phyloP scores from a whole-genome alignment of 2,113 vertebrate genomes.

The Illadopsis cleaveri region DNA sequence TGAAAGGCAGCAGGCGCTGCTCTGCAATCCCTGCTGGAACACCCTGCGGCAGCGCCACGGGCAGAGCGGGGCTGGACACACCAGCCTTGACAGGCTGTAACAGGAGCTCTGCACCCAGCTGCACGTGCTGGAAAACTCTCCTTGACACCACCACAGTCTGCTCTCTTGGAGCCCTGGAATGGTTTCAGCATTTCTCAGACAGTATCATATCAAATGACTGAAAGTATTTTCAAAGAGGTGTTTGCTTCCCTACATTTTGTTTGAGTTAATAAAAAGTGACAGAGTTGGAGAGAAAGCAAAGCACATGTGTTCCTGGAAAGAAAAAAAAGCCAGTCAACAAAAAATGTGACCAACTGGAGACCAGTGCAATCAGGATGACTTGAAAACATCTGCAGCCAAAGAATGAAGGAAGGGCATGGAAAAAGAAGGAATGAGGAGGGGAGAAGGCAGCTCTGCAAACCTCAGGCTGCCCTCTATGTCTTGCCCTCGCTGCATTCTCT shows the following conservation, averaged over 20 bases:
- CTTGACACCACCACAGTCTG: background rate
- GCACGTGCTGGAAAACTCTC: background rate
- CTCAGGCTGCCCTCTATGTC: background rate
- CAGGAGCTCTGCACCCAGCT: slow-evolving; percentile 44
- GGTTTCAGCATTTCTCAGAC: slow-evolving; percentile 48
- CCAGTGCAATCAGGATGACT: background rate
- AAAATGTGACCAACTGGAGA: slow-evolving; percentile 3
- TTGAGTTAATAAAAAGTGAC: slow-evolving; percentile 34
- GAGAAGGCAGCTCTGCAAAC: background rate
- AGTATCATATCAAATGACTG: slow-evolving; percentile 29
- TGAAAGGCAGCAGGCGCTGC: background rate
- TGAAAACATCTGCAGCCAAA: background rate
- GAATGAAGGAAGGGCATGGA: background rate
- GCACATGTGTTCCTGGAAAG: slow-evolving; percentile 14
- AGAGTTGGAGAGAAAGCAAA: slow-evolving; percentile 44
- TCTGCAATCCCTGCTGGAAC: background rate
- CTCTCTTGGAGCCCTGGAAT: slow-evolving; percentile 16
- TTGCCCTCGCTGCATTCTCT: background rate
- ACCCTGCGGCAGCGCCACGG: background rate
- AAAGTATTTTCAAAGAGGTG: slow-evolving; percentile 38
- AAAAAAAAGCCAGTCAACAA: background rate
- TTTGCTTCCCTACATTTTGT: background rate
- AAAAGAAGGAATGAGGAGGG: background rate
- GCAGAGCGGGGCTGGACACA: background rate
- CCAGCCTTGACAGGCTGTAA: background rate